phyloP scores from a whole-genome alignment of 35 echinoderm and acorn worm species.

The Lytechinus pictus region DNA sequence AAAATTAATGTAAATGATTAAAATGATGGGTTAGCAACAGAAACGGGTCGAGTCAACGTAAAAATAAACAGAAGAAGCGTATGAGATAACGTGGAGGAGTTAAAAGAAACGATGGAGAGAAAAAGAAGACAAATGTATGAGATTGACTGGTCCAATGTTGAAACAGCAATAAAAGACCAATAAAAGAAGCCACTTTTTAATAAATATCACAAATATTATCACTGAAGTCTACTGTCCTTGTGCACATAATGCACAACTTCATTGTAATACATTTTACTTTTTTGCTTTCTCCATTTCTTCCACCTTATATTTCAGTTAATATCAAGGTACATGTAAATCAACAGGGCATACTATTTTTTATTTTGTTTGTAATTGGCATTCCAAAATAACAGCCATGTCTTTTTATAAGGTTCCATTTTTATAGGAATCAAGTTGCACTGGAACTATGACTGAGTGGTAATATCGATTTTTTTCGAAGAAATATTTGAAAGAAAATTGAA shows the following conservation, averaged over 20 bases:
- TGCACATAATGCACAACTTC: neutral
- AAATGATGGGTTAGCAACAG: conserved; percentile 6
- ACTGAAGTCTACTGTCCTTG: neutral
- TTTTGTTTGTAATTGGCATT: neutral
- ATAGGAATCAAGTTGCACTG: neutral
- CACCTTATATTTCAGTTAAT: neutral
- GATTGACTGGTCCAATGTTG: neutral
- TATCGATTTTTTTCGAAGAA: neutral
- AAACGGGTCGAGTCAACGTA: conserved; percentile 13
- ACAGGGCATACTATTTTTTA: neutral
- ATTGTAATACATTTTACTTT: neutral
- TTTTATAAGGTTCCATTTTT: neutral
- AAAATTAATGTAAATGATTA: neutral
- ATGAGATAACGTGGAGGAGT: neutral
- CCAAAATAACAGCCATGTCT: neutral
- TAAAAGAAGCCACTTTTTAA: conserved; percentile 14
- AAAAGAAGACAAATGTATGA: conserved; percentile 17
- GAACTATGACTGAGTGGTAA: too few relatives aligned
- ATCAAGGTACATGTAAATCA: neutral
- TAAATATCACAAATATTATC: conserved; percentile 15
- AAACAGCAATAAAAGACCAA: neutral
- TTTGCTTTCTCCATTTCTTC: neutral
- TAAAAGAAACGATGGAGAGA: conserved; percentile 4
- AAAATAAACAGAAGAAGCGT: neutral
- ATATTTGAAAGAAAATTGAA: neutral